Conservation (phyloP, 53 echinoderm and acorn worm genomes). For the Luidia sarsii region DNA sequence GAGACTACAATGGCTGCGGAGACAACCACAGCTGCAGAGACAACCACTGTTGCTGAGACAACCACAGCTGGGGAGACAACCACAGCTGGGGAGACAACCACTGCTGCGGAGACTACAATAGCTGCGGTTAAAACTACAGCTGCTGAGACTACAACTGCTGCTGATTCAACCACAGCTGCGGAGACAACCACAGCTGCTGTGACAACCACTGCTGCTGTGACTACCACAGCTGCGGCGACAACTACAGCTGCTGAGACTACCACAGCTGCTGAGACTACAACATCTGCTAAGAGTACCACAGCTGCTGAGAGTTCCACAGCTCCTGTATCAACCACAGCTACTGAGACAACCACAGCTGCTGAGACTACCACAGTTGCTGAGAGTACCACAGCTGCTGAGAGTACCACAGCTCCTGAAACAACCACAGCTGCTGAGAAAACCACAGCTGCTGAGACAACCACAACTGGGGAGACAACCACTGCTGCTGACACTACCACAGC, state of each 20-base stretch:
- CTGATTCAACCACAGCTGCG: not conserved
- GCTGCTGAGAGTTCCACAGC: not conserved
- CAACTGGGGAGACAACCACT: not conserved
- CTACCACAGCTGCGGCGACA: not conserved
- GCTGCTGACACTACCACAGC: not conserved
- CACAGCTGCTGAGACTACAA: not conserved
- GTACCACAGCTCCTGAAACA: not conserved
- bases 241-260: too few relatives aligned
- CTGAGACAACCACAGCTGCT: not conserved
- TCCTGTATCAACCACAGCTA: not conserved
- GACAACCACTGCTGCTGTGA: not conserved
- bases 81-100: not conserved
- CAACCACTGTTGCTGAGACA: not conserved
- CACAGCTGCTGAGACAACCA: not conserved
- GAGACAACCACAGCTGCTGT: not conserved
- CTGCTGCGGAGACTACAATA: not conserved
- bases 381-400: not conserved
- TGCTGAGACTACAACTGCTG: not conserved
- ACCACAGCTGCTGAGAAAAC: not conserved
- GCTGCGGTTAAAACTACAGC: not conserved
- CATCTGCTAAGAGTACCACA: not conserved
- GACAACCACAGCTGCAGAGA: not conserved
- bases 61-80: not conserved
- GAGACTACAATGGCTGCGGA: not conserved
- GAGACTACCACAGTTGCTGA: not conserved